Evolutionary conservation across 2,797 vertebrate species (phyloP), one percentile per base, ranked within the genome.

Genomic region (Pantherophis vulpinus): DNA sequence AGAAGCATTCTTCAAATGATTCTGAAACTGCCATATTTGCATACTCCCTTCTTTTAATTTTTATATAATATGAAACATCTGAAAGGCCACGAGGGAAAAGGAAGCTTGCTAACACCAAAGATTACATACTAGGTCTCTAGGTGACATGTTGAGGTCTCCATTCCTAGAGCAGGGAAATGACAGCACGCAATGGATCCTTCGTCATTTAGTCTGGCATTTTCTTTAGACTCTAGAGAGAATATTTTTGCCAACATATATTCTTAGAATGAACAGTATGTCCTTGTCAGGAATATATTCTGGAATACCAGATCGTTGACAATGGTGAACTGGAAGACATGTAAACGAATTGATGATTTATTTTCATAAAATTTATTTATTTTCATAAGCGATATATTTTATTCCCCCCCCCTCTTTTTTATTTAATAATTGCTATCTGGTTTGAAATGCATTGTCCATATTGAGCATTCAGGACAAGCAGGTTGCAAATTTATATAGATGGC

Each of bases 301-400:
- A 87, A 14, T 32, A 88, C 29, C 66, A 20, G 8, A 87, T 51
- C n/a, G 58, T 88, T 54, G 91, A 87, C 91, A 95, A 86, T 91
- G 42, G 60, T 63, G 90, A 92, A 74, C 32, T 90, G 60, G 16
- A 25, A 86, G 51, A 14, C 56, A 29, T 32, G 20, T 56, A 56
- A 86, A 90, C 23, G 29, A 55, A 8, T 37, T 6, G 16, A 70
- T 12, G 47, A 18, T 58, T 70, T 37, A 59, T 91, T 60, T 90
- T 87, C 51, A 74, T 74, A 20, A 37, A 74, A 37, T 18, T 3
- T 32, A 66, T 66, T n/a, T 66, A 18, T 32, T 70, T 90, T 86
- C 25, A 93, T 59, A 42, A 18, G 54, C 11, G 59, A n/a, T 90
- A 16, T 16, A 13, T 92, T 79, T 79, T 47, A 58, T 47, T 10